Evolutionary conservation across 1,140 invertebrate genomes (phyloP), one percentile per base, ranked within the genome.

Genomic region (Teleogryllus occipitalis): DNA sequence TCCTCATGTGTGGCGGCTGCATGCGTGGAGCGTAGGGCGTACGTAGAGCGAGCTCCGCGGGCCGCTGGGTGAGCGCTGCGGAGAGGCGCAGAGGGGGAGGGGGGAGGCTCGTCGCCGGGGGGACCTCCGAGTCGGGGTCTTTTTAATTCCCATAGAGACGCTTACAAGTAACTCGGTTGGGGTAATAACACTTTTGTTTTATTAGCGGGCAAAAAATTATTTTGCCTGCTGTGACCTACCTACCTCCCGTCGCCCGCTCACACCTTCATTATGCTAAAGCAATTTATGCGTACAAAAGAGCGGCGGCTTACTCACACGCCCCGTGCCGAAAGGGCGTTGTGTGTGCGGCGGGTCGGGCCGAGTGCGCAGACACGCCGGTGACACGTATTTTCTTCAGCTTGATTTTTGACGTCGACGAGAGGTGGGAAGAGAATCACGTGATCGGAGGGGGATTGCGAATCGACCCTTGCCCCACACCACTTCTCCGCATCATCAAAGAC

Each of bases 101-200:
- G 18, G 54, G 54, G 7, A 65, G 54, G 54, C 10, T 65, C 18
- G 54, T 10, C 54, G 54, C 54, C 10, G 54, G 18, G 54, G 54
- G 54, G 18, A 2, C 18, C 54, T 65, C 54, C 54, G 18, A 10
- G 18, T 14, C 10, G 54, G 54, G 54, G 54, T 65, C 54, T 65
- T 65, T 65, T 65, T 65, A 65, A 65, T 65, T 65, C 54, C 54
- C 54, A 65, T 65, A 14, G 54, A 65, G 54, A 65, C 18, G 10
- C 18, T 65, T 65, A 65, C 54, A 65, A 65, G 10, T 65, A 65
- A 65, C 54, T 65, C 54, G 10, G 54, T 18, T 65, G 54, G 54
- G 54, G 54, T 65, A 65, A 65, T 65, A 65, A 65, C 54, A 65
- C 54, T 65, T 65, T 65, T 65, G 54, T 65, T 65, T 65, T 65